These are phyloP conservation scores for Malaclemys terrapin DNA, from an alignment of 2,113 vertebrate species.

Conservation along the genomic window DNA sequence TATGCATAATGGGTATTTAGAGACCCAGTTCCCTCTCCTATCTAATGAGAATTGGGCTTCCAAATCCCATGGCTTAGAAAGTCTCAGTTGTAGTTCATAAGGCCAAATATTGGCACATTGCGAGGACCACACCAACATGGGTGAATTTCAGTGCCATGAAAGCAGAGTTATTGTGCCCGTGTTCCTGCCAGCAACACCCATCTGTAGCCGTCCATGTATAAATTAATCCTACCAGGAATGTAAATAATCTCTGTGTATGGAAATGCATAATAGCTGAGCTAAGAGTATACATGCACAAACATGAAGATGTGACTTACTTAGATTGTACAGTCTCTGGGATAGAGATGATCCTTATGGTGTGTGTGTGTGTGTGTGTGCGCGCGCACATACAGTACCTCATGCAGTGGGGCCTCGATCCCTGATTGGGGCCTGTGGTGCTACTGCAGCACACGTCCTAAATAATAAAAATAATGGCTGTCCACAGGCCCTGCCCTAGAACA, in stretches of 20 bases:
- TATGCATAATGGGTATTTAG: neutral
- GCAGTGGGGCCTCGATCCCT: neutral
- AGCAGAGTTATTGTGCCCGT: fast-evolving
- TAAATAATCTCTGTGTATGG: neutral
- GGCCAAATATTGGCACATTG: neutral
- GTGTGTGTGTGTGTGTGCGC: fast-evolving
- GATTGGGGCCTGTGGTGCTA: neutral
- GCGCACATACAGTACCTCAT: neutral
- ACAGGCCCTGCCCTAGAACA: neutral
- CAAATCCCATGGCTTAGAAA: neutral
- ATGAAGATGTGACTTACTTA: neutral
- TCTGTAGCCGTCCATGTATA: neutral
- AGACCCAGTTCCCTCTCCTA: neutral
- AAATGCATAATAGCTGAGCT: neutral
- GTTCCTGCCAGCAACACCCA: constrained; percentile 3
- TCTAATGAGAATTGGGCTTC: neutral
- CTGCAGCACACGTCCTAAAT: neutral
- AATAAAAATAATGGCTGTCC: neutral
- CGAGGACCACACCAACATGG: neutral
- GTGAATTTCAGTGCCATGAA: fast-evolving
- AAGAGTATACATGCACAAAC: neutral
- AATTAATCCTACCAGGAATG: neutral
- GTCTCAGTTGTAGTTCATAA: fast-evolving
- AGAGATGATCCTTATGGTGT: neutral
- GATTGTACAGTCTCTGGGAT: neutral